Evolutionary conservation across 2,113 vertebrate species (phyloP).

Genomic region (Siphamia tubifer): DNA sequence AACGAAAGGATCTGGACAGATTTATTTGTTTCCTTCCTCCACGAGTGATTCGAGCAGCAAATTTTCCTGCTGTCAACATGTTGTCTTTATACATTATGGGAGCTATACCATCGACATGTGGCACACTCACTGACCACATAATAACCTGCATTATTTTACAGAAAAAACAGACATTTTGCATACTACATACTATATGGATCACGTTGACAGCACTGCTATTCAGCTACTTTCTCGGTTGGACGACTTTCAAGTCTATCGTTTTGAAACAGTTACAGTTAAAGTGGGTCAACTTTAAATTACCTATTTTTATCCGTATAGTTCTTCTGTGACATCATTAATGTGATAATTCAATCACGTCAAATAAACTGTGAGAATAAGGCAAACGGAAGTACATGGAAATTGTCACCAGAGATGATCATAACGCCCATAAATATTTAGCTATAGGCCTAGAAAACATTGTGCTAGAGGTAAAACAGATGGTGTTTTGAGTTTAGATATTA

Average conservation of each 20-base stretch:
- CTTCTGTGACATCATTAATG: too few species aligned
- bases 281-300: too few species aligned
- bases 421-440: too few species aligned
- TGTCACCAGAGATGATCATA: too few species aligned
- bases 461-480: too few species aligned
- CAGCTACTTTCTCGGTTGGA: constrained; percentile 9
- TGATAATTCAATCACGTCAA: too few species aligned
- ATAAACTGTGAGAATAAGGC: too few species aligned
- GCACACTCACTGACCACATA: constrained; percentile 7
- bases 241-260: not conserved
- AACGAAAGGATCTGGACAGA: constrained; percentile 16
- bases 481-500: too few species aligned
- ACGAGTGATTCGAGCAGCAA: constrained; percentile 19
- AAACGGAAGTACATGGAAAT: too few species aligned
- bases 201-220: constrained; percentile 30
- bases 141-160: constrained; percentile 7
- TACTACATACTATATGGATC: constrained; percentile 1
- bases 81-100: constrained; percentile 3
- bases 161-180: constrained; percentile 8
- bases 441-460: too few species aligned
- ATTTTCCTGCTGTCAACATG: constrained; percentile 20
- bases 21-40: constrained; percentile 48
- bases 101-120: not conserved
- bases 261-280: not conserved
- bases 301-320: too few species aligned